Conservation (phyloP, 2,888 invertebrate genomes). For the Herminia tarsipennalis region DNA sequence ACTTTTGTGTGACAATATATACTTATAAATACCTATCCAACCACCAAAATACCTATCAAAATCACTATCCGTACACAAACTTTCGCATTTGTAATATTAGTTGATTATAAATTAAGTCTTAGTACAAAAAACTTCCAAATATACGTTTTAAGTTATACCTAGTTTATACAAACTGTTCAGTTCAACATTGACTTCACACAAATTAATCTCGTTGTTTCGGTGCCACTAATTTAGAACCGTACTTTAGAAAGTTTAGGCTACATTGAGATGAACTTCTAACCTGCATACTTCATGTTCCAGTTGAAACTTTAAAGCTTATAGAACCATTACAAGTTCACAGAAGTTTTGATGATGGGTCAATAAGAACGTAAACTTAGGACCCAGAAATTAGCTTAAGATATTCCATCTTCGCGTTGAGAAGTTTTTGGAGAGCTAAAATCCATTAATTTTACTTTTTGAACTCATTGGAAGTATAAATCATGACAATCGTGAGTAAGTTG, state of each 20-base stretch:
- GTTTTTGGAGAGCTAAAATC: slow-evolving; percentile 1
- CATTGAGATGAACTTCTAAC: slow-evolving; percentile 7
- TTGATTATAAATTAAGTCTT: too few relatives aligned
- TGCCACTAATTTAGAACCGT: neutral
- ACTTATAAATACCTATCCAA: too few relatives aligned
- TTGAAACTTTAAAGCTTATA: slow-evolving; percentile 6
- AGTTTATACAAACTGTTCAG: too few relatives aligned
- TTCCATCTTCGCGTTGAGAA: slow-evolving; percentile 7
- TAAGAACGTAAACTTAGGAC: slow-evolving; percentile 5
- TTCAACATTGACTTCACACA: too few relatives aligned
- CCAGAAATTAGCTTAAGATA: slow-evolving; percentile 6
- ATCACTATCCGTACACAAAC: too few relatives aligned
- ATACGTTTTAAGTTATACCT: too few relatives aligned
- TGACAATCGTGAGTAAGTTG: slow-evolving; percentile 6
- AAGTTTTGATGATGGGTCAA: slow-evolving; percentile 12
- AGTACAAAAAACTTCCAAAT: too few relatives aligned
- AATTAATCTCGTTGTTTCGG: too few relatives aligned
- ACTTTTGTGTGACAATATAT: too few relatives aligned
- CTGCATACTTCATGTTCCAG: slow-evolving; percentile 6
- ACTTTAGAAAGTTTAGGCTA: slow-evolving; percentile 4
- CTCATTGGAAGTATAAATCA: slow-evolving; percentile 4
- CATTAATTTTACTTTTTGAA: slow-evolving; percentile 1
- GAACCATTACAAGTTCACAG: slow-evolving; percentile 6
- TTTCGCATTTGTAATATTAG: too few relatives aligned
- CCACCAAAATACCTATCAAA: too few relatives aligned